phyloP scores from a whole-genome alignment of 2,888 invertebrate species.

The Phoenoteleia sp. region DNA sequence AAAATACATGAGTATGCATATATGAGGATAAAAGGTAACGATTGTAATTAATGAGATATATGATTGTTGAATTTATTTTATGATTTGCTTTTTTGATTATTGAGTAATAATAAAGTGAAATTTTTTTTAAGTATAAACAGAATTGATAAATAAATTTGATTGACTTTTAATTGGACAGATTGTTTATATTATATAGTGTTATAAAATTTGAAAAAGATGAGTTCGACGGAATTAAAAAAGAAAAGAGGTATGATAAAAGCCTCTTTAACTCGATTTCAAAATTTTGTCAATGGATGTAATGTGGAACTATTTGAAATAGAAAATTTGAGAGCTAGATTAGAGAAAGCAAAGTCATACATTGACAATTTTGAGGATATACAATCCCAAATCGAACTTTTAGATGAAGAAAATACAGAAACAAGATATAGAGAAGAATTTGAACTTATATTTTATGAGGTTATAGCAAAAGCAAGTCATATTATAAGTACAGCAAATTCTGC shows the following conservation, averaged over 20 bases:
- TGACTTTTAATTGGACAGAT: too few species aligned
- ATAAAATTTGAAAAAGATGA: not conserved
- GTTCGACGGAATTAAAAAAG: not conserved
- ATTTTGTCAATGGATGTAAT: constrained; percentile 3
- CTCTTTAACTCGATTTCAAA: constrained; percentile 16
- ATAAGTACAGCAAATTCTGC: not conserved
- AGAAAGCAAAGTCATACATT: constrained; percentile 18
- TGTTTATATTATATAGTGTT: not conserved
- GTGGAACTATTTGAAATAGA: not conserved
- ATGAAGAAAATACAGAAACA: not conserved
- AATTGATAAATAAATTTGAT: not conserved
- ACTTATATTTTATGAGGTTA: not conserved
- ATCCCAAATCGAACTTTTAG: constrained; percentile 15
- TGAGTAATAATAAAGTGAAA: not conserved
- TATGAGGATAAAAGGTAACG: too few species aligned
- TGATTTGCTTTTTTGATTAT: not conserved
- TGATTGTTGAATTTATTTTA: not conserved
- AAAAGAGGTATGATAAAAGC: constrained; percentile 9
- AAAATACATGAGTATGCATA: too few species aligned
- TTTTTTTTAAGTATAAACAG: not conserved
- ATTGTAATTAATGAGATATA: too few species aligned
- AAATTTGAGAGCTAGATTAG: constrained; percentile 22
- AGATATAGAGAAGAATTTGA: constrained; percentile 28
- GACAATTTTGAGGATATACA: constrained; percentile 21
- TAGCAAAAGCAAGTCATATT: constrained; percentile 36